Evolutionary conservation across 2,888 invertebrate genomes (phyloP), one percentile per base, ranked within the genome.

Genomic region (Deilephila porcellus): DNA sequence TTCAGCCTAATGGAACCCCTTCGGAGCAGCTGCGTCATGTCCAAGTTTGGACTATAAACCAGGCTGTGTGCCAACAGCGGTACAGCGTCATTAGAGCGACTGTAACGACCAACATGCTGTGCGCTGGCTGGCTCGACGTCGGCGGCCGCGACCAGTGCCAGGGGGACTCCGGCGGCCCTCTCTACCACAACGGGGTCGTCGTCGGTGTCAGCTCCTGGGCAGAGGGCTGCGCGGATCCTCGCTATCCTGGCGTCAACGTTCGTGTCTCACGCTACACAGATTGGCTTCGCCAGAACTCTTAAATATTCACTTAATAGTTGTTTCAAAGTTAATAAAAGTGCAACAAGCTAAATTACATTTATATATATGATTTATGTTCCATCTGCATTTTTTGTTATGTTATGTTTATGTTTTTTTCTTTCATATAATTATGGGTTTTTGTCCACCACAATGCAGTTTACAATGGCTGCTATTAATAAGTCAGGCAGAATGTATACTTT

Each of bases 141-240:
- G 90, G 91, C 6, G 91, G 91, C 45, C 89, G 91, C 34, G 91
- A 88, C 76, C 89, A 90, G 82, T 92, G 92, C 83, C 84, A 84
- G 73, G 89, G 89, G 2, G 92, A 91, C 79, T 86, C 87, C 37
- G 92, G 91, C 1, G 88, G 91, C 56, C 91, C 92, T 52, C 85
- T 91, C 8, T 81, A 87, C 78, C 90, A 91, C 82, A 87, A 88
- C 74, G 75, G 76, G 4, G 75, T 87, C 3, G 80, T 90, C 6
- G 85, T 89, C 8, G 89, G 89, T 64, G 80, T 89, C 60, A 81
- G 81, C 75, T 90, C 89, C 6, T 89, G 80, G 78, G 87, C 52
- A 20, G 20, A 63, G 0, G 4, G 19, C 11, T 72, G 74, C 6
- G 71, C 70, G 11, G n/a, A 25, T 7, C 17, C 70, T 25, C 73